Base-by-base conservation (phyloP, 2,113 vertebrate genomes). In the Lampris incognitus region DNA sequence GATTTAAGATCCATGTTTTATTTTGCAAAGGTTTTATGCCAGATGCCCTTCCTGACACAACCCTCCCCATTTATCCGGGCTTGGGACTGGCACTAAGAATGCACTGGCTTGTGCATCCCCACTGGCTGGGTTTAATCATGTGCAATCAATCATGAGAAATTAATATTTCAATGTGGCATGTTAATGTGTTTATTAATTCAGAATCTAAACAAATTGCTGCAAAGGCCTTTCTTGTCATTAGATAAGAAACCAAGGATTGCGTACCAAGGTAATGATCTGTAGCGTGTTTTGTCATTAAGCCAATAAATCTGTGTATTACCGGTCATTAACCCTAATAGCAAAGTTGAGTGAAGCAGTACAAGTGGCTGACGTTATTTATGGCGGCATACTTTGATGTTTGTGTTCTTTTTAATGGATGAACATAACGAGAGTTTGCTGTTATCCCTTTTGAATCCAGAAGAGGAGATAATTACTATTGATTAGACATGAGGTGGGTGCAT, bases 221-320 rank as follows among this genome's bases (percentile, higher is more conserved):
- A 41, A 42, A 36, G n/a, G 11, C 10, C 1, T 46, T 81, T 76
- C 7, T 13, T 76, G 41, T 66, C 69, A 38, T 66, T 89, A 85
- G 88, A 78, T 87, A 74, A 77, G 76, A 77, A 85, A 85, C 68
- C 75, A 54, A 55, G 76, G 51, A 58, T 83, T 84, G 64, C 65
- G 46, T 74, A 49, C 83, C 57, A 84, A 84, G 73, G 74, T 91
- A 92, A 93, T 91, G 89, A 91, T 85, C 76, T 90, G 91, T 89
- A 69, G 48, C 80, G 75, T 59, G 68, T 78, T 84, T 72, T 79
- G 68, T 87, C 85, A 87, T 91, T 92, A 89, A 81, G 79, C 74
- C 72, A 86, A 88, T 92, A 86, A 83, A 92, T 91, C 78, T 82
- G 55, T 41, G 2, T 48, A 54, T 59, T 79, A 73, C 69, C 76